Evolutionary conservation across 2,797 vertebrate genomes (phyloP), one percentile per base, ranked within the genome.

Genomic region (Myripristis murdjan): DNA sequence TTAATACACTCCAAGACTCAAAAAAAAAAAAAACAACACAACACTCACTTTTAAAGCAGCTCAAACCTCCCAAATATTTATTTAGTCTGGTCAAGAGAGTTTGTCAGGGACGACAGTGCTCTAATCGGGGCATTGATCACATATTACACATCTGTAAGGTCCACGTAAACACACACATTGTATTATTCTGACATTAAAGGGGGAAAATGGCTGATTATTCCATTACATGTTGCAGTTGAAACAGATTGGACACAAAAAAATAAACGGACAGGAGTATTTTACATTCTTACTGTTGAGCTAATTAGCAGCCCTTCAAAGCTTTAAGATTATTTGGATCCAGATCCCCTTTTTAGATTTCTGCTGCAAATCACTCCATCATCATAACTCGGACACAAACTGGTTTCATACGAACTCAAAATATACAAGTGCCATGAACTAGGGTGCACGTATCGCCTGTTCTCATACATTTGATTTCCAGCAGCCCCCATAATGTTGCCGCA

Each of bases 261-360:
- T 66, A 43, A 31, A 54, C 69, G 26, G 2, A 24, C 5, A 53
- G 7, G 20, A 15, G 61, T 6, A n/a, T 20, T 59, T 31, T 43
- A 75, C 47, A 81, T 76, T 48, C 65, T 60, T 20, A 43, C 3
- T 37, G 15, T 22, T 55, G n/a, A 41, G 16, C 39, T 54, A 46
- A 5, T 4, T 11, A 5, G 22, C 66, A 83, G 64, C 64, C 59
- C 64, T 77, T 73, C 0, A 56, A 53, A 59, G 48, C 8, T 35
- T 54, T 1, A 49, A 41, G 23, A 16, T 8, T 4, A 46, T 8
- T 1, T 14, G 15, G 33, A 37, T 14, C 18, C 31, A 37, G 15
- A 48, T n/a, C 54, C 9, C n/a, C 8, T 69, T 68, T 18, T 28
- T 28, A 20, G 20, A 20, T 20, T 20, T 20, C 20, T 20, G 20